These are phyloP conservation scores for Pseudococcus longispinus DNA, from an alignment of 2,888 invertebrate species.

Conservation along the genomic window DNA sequence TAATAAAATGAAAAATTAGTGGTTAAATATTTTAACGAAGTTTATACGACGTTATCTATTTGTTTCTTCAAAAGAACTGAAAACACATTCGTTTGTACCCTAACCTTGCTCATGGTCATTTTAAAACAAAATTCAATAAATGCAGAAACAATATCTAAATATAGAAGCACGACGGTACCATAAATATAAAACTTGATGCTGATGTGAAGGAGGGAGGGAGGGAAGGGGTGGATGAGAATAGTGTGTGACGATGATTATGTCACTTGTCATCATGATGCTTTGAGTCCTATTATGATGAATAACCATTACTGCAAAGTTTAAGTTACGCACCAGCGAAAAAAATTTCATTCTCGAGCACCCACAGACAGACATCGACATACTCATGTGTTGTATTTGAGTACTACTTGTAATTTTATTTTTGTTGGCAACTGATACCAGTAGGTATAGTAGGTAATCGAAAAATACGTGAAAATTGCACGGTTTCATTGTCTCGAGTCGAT, in stretches of 20 bases:
- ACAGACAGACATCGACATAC: not conserved
- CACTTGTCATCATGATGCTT: constrained; percentile 36
- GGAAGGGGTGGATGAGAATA: not conserved
- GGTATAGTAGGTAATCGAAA: not conserved
- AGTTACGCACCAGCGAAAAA: constrained; percentile 11
- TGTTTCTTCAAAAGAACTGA: not conserved
- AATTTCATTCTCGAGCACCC: constrained; percentile 35
- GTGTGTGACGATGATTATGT: constrained; percentile 16
- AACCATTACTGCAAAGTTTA: not conserved
- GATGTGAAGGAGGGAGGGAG: too few species aligned
- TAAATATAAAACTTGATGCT: not conserved
- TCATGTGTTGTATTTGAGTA: not conserved
- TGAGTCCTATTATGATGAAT: constrained; percentile 32
- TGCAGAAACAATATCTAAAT: constrained; percentile 37
- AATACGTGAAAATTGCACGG: not conserved
- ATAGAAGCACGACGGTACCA: not conserved
- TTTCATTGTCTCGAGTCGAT: not conserved
- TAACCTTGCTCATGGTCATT: constrained; percentile 41
- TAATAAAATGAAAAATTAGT: constrained; percentile 19
- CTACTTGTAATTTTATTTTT: constrained; percentile 14
- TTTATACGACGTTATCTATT: constrained; percentile 4
- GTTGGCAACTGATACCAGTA: constrained; percentile 23
- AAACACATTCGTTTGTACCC: not conserved
- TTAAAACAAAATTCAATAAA: not conserved
- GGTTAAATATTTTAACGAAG: constrained; percentile 18